These are phyloP conservation scores for Muricea muricata DNA, from an alignment of 92 coral and sea anemone genomes.

Conservation along the genomic window DNA sequence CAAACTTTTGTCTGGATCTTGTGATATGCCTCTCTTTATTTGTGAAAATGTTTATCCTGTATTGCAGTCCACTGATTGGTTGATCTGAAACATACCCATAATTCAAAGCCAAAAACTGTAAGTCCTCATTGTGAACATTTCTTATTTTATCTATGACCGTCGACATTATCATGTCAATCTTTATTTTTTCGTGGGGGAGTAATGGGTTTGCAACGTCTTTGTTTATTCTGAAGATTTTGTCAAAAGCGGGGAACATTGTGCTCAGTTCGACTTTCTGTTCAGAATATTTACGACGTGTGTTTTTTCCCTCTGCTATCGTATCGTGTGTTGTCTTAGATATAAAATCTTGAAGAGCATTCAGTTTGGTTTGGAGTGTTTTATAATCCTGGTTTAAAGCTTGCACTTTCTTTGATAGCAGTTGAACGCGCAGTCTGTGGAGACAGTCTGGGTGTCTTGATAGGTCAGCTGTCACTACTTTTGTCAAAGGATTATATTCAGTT, in stretches of 20 bases:
- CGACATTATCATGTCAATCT: background rate
- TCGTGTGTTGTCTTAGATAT: background rate
- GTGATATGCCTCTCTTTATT: conserved; percentile 11
- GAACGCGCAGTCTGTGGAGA: background rate
- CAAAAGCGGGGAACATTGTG: background rate
- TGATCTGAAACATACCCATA: conserved; percentile 88
- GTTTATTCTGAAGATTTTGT: background rate
- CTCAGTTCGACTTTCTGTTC: background rate
- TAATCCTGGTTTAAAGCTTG: background rate
- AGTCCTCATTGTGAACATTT: conserved; percentile 56
- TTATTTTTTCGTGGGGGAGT: background rate
- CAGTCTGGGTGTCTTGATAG: background rate
- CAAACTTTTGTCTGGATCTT: conserved; percentile 72
- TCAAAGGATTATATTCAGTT: no score
- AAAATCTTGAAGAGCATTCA: background rate
- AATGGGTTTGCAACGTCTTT: background rate
- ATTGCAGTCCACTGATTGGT: conserved; percentile 86
- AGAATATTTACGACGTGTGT: background rate
- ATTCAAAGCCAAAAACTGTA: conserved; percentile 84
- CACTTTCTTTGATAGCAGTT: background rate
- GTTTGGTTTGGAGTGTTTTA: background rate
- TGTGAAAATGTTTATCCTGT: conserved; percentile 57
- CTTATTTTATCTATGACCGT: background rate
- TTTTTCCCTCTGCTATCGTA: background rate
- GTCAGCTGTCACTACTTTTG: background rate